Conservation (phyloP, 2,113 vertebrate species). For the Typhlomys cinereus region DNA sequence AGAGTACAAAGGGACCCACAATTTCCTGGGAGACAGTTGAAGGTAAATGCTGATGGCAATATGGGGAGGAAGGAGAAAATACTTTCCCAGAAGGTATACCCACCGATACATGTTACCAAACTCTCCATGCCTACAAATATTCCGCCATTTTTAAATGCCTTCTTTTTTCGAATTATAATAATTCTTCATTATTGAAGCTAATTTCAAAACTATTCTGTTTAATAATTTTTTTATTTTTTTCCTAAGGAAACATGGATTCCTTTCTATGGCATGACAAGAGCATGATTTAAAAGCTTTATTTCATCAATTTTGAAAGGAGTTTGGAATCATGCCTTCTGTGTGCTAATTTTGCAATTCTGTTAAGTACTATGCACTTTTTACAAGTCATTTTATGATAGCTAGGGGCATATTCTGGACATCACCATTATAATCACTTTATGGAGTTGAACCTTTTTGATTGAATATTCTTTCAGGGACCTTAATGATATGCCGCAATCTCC, state of each 20-base stretch:
- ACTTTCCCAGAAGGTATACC: too few relatives aligned
- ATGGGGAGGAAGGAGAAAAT: too few relatives aligned
- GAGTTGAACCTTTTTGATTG: background rate
- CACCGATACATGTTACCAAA: background rate
- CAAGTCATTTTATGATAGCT: background rate
- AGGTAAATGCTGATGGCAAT: background rate
- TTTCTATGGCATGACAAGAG: background rate
- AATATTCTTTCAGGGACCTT: background rate
- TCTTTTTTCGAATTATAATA: background rate
- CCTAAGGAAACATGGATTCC: background rate
- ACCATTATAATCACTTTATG: background rate
- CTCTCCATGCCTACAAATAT: background rate
- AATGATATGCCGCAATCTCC: background rate
- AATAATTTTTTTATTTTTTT: conserved; percentile 30
- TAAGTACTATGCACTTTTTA: background rate
- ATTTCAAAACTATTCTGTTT: background rate
- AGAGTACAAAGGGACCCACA: too few relatives aligned
- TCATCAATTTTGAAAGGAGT: background rate
- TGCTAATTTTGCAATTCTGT: background rate
- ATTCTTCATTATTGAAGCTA: background rate
- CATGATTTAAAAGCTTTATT: background rate
- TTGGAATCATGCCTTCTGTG: background rate
- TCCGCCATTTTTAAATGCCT: background rate
- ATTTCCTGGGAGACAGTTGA: too few relatives aligned
- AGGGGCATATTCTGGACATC: background rate